Evolutionary conservation across 2,888 invertebrate species (phyloP), one percentile per base, ranked within the genome.

Genomic region (Eilema griseolum): DNA sequence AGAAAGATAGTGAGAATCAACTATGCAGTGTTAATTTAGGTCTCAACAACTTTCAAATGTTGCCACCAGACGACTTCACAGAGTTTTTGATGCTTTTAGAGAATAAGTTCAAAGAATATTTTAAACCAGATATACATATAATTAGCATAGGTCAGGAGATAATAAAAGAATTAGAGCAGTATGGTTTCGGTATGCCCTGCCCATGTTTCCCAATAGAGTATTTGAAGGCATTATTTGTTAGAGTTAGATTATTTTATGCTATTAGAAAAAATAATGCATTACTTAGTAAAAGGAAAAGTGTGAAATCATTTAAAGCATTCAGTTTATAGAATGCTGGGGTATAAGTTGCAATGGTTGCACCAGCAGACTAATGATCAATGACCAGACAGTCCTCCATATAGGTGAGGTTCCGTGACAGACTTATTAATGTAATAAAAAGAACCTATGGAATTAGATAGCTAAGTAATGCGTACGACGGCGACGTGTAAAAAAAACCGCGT

Each of bases 151-250:
- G 80, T 37, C 76, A 76, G 8, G 76, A 79, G 57, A 57, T 82
- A 61, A 23, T 80, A 20, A 68, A 74, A 60, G 70, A 75, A 26
- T 66, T 80, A 20, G 71, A 70, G 14, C 71, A 70, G 37, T 78
- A 60, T 57, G 73, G 69, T n/a, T 82, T 79, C 31, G 72, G 71
- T 2, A 74, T 75, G 69, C 80, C 80, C 3, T 82, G 82, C 33
- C 73, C 76, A 20, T 81, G 79, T 56, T 82, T 81, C 59, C 81
- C 81, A 1, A 60, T 81, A n/a, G 76, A 78, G 64, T 79, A 80
- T 72, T 69, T 82, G 11, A 81, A 80, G 69, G 73, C 72, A 28
- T 67, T 82, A 60, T 79, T 79, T 73, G 52, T 82, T 52, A 75
- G 82, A 62, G 65, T 83, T 7, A 73, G 80, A 52, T 68, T 83